phyloP scores from a whole-genome alignment of 2,888 invertebrate species.

The Perdita meconis region DNA sequence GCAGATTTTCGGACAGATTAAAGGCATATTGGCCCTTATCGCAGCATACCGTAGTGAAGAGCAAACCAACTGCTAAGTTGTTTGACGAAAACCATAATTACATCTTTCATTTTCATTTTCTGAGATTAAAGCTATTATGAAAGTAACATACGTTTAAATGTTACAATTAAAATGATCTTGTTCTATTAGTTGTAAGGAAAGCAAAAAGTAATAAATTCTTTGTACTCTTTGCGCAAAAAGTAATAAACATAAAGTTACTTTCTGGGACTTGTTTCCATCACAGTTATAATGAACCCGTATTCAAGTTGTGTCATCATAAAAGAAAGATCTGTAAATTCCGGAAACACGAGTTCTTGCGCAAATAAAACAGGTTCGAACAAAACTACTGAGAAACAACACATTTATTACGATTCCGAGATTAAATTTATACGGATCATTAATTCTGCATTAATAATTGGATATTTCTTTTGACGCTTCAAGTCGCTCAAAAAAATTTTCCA shows the following conservation, averaged over 20 bases:
- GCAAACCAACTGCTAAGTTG: slow-evolving; percentile 46
- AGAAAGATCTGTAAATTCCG: neutral
- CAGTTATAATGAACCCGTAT: neutral
- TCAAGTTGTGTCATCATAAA: neutral
- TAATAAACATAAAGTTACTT: neutral
- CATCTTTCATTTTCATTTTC: no score
- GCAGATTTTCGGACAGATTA: slow-evolving; percentile 67
- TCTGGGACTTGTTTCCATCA: neutral
- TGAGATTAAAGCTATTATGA: no score
- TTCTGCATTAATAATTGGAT: neutral
- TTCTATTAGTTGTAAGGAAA: no score
- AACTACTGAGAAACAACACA: neutral
- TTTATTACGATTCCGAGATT: no score
- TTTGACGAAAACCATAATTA: neutral
- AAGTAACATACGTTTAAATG: no score
- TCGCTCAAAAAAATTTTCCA: neutral
- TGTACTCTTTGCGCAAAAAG: no score
- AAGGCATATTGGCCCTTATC: slow-evolving; percentile 65
- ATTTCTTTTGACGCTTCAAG: no score
- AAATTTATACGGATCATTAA: neutral
- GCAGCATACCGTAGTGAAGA: slow-evolving; percentile 46
- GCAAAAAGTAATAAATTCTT: no score
- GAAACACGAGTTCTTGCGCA: slow-evolving; percentile 4
- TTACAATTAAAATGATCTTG: no score
- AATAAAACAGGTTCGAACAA: neutral